phyloP scores from a whole-genome alignment of 35 echinoderm and acorn worm genomes.

The Acanthaster planci region DNA sequence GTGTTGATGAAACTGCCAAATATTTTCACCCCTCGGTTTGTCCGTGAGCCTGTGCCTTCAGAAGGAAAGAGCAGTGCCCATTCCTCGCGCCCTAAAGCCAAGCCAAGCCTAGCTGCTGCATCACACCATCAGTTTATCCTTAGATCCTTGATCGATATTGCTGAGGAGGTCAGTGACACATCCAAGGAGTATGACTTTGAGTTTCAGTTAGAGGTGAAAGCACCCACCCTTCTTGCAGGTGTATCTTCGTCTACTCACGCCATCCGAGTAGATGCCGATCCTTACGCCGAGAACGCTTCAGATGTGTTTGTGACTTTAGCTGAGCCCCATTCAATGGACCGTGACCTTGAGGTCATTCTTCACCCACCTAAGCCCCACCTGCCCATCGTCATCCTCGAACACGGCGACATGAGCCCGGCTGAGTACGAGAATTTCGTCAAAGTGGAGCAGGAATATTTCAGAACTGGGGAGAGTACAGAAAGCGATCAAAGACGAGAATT shows the following conservation, averaged over 20 bases:
- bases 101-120: conserved; percentile 31
- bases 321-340: conserved; percentile 90
- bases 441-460: conserved; percentile 74
- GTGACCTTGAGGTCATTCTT: conserved; percentile 74
- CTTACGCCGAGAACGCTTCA: conserved; percentile 92
- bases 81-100: conserved; percentile 6
- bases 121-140: conserved; percentile 28
- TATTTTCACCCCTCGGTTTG: conserved; percentile 84
- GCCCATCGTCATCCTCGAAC: conserved; percentile 92
- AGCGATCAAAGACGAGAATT: conserved; percentile 53
- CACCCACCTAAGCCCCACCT: conserved; percentile 78
- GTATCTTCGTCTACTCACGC: conserved; percentile 86
- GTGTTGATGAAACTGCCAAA: conserved; percentile 58
- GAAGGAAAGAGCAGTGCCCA: conserved; percentile 18
- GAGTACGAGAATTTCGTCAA: conserved; percentile 93
- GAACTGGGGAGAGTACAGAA: conserved; percentile 19
- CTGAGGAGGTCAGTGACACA: conserved; percentile 69
- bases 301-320: conserved; percentile 95
- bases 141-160: conserved; percentile 66
- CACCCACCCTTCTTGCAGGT: conserved; percentile 81
- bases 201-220: conserved; percentile 93
- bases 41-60: conserved; percentile 4
- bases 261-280: conserved; percentile 96
- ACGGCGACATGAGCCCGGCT: conserved; percentile 86
- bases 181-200: conserved; percentile 84